Percentiles rank a stretch among this genome's conserved stretches.
Conservation (phyloP, 1,140 invertebrate genomes). For the Sminthurides bifidus region DNA sequence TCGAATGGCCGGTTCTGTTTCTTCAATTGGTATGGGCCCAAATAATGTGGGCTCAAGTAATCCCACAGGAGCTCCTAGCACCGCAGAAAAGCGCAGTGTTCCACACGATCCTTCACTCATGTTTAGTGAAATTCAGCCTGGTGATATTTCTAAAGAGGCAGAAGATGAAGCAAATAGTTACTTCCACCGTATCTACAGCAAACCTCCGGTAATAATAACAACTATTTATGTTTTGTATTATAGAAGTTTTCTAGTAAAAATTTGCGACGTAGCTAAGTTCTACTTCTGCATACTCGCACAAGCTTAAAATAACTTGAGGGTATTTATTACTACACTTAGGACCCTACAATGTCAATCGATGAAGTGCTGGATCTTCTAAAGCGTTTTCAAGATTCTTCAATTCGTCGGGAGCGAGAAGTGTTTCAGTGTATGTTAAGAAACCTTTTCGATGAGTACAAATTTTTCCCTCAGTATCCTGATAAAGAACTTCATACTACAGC, state of each 20-base stretch:
- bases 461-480: slow-evolving; percentile 97
- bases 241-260: background rate
- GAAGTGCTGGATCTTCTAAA: slow-evolving; percentile 90
- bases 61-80: background rate
- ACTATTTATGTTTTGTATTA: slow-evolving; percentile 1
- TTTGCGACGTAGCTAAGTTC: background rate
- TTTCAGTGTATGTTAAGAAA: slow-evolving; percentile 97
- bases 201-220: slow-evolving; percentile 52
- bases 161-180: slow-evolving; percentile 97
- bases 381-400: slow-evolving; percentile 81
- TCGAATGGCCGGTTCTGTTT: slow-evolving; percentile 15
- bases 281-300: background rate
- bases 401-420: slow-evolving; percentile 74
- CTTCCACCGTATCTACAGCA: slow-evolving; percentile 96
- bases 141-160: slow-evolving; percentile 71
- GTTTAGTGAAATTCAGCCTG: slow-evolving; percentile 36
- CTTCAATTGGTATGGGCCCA: background rate
- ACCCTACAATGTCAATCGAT: slow-evolving; percentile 80
- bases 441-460: slow-evolving; percentile 95
- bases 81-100: slow-evolving; percentile 11
- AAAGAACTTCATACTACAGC: slow-evolving; percentile 95
- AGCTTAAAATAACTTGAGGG: background rate
- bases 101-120: slow-evolving; percentile 31
- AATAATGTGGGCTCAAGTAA: background rate
- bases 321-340: too few species aligned